Evolutionary conservation across 2,797 vertebrate genomes (phyloP), one percentile per base, ranked within the genome.

Genomic region (Pterois miles): DNA sequence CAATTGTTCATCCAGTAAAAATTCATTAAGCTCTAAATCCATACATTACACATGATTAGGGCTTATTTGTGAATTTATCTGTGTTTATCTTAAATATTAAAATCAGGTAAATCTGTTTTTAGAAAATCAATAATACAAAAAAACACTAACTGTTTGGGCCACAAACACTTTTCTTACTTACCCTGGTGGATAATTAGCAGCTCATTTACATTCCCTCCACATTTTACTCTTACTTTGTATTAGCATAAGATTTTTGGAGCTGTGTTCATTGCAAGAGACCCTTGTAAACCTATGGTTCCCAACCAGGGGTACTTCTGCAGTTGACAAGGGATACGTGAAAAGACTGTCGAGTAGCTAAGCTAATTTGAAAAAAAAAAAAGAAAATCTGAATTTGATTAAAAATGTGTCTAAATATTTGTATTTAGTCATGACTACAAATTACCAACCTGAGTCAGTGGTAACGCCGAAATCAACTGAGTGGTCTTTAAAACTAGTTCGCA

Each of bases 161-260:
- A 18, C 23, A 60, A 60, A 71, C 36, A 56, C n/a, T 65, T 38
- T 52, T 53, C n/a, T 46, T 58, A 8, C 20, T 63, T 46, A 72
- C 53, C 73, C 33, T 48, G 66, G 36, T 25, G 69, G 58, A 79
- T 82, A 77, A 85, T 78, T 78, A 78, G 56, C 43, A 20, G 53
- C 34, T 82, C 46, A 72, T 80, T 65, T 62, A 29, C 54, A 80
- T 80, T 78, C 63, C 1, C 29, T 34, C 13, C 16, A 46, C 70
- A 72, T 16, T 68, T 65, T 25, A 25, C 5, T 29, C 34, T 31
- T 48, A 62, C 38, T 74, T 72, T 73, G 36, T 60, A 52, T 52
- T 27, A 52, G 9, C 23, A n/a, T 25, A 64, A 66, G 36, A 67
- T 66, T 57, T 62, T 56, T 38, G 50, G 48, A 62, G 59, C 56